Base-by-base conservation (phyloP, 2,113 vertebrate species). In the Gorsachius goisagi region DNA sequence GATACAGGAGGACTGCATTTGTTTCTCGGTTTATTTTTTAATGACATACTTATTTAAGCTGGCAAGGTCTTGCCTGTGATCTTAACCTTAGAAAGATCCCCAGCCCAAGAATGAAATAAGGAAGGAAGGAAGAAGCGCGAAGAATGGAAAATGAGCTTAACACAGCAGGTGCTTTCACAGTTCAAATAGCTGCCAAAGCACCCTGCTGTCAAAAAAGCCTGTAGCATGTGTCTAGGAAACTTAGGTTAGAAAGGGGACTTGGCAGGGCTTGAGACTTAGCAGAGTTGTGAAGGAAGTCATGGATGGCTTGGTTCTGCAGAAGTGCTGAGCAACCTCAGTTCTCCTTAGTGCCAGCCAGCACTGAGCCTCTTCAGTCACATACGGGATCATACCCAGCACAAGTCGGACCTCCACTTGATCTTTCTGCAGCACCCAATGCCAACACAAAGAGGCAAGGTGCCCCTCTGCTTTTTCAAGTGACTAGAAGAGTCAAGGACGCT, bases 101-200 rank as follows among this genome's bases (percentile, higher is more conserved):
- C 74, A 85, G 66, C 33, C 44, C 7, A 14, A 77, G 59, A 91
- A 81, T 0, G 6, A 85, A 96, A 94, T 27, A 49, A 95, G 93
- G 78, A 94, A 97, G 90, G 85, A 93, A 96, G 91, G 88, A 89
- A 85, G 82, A 49, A 83, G 56, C 55, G 23, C 59, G 85, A 91
- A 91, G 95, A 96, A 96, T 95, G 93, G 88, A 81, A 95, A 97
- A 95, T 91, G 89, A 97, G 94, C 81, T 94, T 94, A 93, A 74
- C 75, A 2, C 96, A 97, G 97, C 93, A 93, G 91, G 93, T 95
- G 91, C 15, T 91, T 91, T 84, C 82, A 20, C 55, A 91, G 94
- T 95, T 97, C 95, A 97, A 95, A 93, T 84, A 95, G 82, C 93
- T 96, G 89, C 95, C 94, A 60, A 56, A 75, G 95, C 90, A 66